Evolutionary conservation across 1,140 invertebrate genomes (phyloP).

Genomic region (Drosophila carrolli): DNA sequence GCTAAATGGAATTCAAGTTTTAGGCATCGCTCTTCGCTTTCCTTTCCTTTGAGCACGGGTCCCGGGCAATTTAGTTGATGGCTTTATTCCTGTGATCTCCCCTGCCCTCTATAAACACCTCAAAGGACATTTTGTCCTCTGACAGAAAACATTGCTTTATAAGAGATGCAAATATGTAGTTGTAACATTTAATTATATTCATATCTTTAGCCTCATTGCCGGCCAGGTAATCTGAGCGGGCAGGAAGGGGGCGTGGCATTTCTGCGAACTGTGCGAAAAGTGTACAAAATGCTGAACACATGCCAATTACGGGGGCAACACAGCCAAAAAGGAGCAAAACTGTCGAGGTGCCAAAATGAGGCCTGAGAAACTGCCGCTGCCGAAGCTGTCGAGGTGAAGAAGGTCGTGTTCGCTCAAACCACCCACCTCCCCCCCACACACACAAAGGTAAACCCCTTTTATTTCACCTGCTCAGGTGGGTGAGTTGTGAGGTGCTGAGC

Average conservation of each 20-base stretch:
- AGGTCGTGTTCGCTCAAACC: slow-evolving; percentile 39
- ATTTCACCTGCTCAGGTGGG: slow-evolving; percentile 12
- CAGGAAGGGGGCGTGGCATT: slow-evolving; percentile 46
- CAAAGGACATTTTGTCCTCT: slow-evolving; percentile 22
- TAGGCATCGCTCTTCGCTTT: slow-evolving; percentile 19
- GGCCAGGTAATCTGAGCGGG: slow-evolving; percentile 70
- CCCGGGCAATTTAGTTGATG: slow-evolving; percentile 75
- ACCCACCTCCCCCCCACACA: neutral
- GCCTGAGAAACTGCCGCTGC: slow-evolving; percentile 54
- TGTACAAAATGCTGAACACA: slow-evolving; percentile 82
- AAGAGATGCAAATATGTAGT: slow-evolving; percentile 78
- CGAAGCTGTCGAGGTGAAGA: slow-evolving; percentile 54
- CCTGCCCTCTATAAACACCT: slow-evolving; percentile 58
- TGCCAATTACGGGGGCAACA: slow-evolving; percentile 69
- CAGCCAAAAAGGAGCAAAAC: slow-evolving; percentile 28
- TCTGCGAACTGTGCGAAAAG: slow-evolving; percentile 77
- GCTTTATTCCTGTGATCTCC: slow-evolving; percentile 49
- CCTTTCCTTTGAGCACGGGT: slow-evolving; percentile 5
- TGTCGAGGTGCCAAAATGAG: slow-evolving; percentile 80
- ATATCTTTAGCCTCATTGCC: slow-evolving; percentile 76
- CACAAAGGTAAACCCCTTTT: neutral
- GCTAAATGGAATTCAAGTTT: slow-evolving; percentile 68
- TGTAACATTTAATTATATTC: slow-evolving; percentile 83
- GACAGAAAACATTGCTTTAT: slow-evolving; percentile 56
- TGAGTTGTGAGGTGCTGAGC: slow-evolving; percentile 20